These are phyloP conservation scores for Gasterosteus nipponicus DNA, from an alignment of 2,113 vertebrate species.

Conservation along the genomic window DNA sequence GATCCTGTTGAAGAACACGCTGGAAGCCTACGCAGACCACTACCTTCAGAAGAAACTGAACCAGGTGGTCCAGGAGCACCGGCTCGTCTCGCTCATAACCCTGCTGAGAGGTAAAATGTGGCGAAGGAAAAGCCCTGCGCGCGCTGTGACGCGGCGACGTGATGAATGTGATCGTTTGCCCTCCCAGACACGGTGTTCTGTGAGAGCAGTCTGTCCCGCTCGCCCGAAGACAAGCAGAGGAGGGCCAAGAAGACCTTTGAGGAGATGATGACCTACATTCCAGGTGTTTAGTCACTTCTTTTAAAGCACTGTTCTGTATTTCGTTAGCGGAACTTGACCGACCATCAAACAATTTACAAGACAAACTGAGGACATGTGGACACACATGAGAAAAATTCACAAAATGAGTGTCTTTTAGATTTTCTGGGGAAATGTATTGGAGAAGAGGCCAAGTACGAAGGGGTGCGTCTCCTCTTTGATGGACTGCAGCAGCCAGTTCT, in stretches of 20 bases:
- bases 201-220: slow-evolving; percentile 90
- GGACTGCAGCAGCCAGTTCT: slow-evolving; percentile 95
- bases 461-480: slow-evolving; percentile 91
- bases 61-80: slow-evolving; percentile 91
- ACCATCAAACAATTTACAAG: not conserved
- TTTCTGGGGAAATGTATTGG: slow-evolving; percentile 92
- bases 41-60: slow-evolving; percentile 90
- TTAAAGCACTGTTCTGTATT: not conserved
- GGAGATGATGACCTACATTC: slow-evolving; percentile 96
- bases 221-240: slow-evolving; percentile 87
- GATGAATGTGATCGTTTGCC: not conserved
- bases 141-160: not conserved
- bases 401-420: slow-evolving; percentile 77
- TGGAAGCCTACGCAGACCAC: slow-evolving; percentile 92
- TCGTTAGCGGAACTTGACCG: not conserved
- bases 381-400: not conserved
- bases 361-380: not conserved
- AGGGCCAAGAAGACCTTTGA: slow-evolving; percentile 93
- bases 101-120: slow-evolving; percentile 73
- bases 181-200: slow-evolving; percentile 92
- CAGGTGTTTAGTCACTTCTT: slow-evolving; percentile 81
- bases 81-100: slow-evolving; percentile 93
- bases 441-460: slow-evolving; percentile 93
- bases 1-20: slow-evolving; percentile 94
- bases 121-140: no score